phyloP scores from a whole-genome alignment of 2,113 vertebrate species.

The Aegithalos caudatus region DNA sequence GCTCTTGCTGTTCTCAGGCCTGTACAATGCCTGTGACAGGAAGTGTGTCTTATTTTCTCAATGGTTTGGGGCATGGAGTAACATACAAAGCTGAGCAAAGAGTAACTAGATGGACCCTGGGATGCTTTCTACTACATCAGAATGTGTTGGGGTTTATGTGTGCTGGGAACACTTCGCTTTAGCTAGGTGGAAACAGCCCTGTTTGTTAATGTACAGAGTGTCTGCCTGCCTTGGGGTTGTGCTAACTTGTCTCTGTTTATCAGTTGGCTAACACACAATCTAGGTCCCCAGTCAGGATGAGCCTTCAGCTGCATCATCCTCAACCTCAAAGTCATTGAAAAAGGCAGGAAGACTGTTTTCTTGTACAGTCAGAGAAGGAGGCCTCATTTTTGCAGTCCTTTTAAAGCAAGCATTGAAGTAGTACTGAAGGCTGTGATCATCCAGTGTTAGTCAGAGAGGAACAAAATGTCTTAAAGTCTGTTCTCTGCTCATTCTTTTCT shows the following conservation, averaged over 20 bases:
- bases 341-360: background rate
- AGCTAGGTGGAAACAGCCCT: background rate
- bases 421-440: background rate
- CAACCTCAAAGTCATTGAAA: background rate
- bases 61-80: background rate
- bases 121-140: background rate
- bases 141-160: background rate
- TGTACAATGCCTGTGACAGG: background rate
- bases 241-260: background rate
- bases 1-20: background rate
- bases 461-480: background rate
- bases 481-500: background rate
- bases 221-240: background rate
- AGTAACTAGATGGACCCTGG: background rate
- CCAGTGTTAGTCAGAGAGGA: background rate
- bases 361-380: background rate
- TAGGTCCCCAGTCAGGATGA: background rate
- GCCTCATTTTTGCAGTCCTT: background rate
- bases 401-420: background rate
- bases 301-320: background rate
- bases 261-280: background rate
- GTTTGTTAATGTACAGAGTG: background rate
- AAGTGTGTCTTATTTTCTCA: background rate
- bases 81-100: rapidly evolving
- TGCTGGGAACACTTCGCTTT: background rate